A percentile compares a stretch with the other conserved stretches of the same genome.
Evolutionary conservation across 1,140 invertebrate genomes (phyloP).

Genomic region (Hyposmocoma kahamanoa): DNA sequence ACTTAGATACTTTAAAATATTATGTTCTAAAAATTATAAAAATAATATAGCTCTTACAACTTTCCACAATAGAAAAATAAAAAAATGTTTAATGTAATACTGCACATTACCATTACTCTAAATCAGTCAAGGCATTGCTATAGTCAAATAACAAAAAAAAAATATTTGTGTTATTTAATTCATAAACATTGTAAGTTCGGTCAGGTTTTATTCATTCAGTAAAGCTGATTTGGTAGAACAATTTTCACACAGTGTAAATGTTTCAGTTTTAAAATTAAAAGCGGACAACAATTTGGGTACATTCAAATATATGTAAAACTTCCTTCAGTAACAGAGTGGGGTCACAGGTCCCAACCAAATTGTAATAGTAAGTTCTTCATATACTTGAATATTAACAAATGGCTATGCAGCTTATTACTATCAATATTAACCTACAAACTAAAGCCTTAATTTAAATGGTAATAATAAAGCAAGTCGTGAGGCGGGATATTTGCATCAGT

Average conservation of each 20-base stretch:
- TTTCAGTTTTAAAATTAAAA: conserved; percentile 47
- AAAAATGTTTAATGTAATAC: conserved; percentile 61
- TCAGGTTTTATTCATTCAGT: conserved; percentile 34
- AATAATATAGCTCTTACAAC: conserved; percentile 60
- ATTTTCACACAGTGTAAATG: conserved; percentile 18
- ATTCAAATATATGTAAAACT: conserved; percentile 24
- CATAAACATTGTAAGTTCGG: conserved; percentile 29
- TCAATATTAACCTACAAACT: conserved; percentile 50
- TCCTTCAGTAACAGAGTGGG: no score
- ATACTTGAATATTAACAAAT: conserved; percentile 40
- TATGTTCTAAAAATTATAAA: conserved; percentile 57
- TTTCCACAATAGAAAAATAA: conserved; percentile 62
- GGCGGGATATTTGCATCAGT: conserved; percentile 74
- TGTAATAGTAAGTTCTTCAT: conserved; percentile 4
- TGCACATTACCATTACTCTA: conserved; percentile 60
- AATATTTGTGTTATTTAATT: conserved; percentile 32
- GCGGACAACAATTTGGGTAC: conserved; percentile 41
- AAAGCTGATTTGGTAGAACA: conserved; percentile 44
- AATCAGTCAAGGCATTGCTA: conserved; percentile 62
- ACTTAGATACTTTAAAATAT: conserved; percentile 31
- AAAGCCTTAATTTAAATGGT: conserved; percentile 67
- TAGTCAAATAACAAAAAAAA: conserved; percentile 51
- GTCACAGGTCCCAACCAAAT: conserved; percentile 13
- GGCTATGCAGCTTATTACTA: conserved; percentile 38
- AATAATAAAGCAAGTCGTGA: conserved; percentile 73